These are phyloP conservation scores for Caretta caretta DNA, from an alignment of 2,113 vertebrate species.

Conservation along the genomic window DNA sequence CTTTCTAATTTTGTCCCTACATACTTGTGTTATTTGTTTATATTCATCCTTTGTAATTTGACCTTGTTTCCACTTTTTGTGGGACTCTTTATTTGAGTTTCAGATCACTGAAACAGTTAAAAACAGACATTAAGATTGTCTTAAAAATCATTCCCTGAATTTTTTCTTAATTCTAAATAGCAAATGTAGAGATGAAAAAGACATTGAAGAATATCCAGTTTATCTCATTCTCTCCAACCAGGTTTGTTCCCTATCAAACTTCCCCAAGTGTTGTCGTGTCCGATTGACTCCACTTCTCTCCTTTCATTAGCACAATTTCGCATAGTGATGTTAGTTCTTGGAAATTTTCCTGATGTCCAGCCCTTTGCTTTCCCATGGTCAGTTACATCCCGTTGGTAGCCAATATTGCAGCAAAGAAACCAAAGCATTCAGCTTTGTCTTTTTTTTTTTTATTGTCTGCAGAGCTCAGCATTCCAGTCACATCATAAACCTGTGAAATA, in stretches of 20 bases:
- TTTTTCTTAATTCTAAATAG: not conserved
- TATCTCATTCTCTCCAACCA: not conserved
- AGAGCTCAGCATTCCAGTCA: not conserved
- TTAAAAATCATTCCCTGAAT: not conserved
- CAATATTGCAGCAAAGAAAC: not conserved
- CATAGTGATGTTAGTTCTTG: not conserved
- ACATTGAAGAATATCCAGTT: not conserved
- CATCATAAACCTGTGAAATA: not conserved
- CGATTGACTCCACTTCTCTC: accelerated
- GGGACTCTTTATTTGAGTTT: too few relatives aligned
- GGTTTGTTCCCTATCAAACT: not conserved
- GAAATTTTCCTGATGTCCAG: not conserved
- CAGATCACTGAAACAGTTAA: too few relatives aligned
- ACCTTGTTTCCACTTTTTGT: too few relatives aligned
- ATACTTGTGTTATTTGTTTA: too few relatives aligned
- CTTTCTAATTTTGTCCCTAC: too few relatives aligned
- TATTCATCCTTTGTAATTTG: too few relatives aligned
- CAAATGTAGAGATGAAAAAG: not conserved
- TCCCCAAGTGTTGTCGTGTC: not conserved
- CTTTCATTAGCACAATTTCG: not conserved
- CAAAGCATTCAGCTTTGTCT: not conserved
- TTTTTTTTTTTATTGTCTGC: not conserved
- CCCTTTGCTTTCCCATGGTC: not conserved
- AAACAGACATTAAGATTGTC: accelerated
- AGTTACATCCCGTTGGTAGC: not conserved